A percentile compares a stretch with the other conserved stretches of the same genome.
Evolutionary conservation across 2,113 vertebrate genomes (phyloP).

Genomic region (Thalassarche chlororhynchos): DNA sequence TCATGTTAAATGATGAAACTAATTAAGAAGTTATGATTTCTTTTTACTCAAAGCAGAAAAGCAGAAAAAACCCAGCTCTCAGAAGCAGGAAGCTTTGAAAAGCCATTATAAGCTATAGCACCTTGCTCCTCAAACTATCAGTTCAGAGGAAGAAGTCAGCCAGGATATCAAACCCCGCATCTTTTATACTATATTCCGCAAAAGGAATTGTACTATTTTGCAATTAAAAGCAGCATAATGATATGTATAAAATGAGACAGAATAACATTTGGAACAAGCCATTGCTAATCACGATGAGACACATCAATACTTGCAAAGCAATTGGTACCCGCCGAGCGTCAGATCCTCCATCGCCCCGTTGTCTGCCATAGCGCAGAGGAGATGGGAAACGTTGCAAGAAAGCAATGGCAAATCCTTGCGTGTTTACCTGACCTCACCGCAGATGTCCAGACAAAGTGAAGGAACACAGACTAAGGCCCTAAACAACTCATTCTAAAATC

Average conservation of each 20-base stretch:
- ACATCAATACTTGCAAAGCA: background rate
- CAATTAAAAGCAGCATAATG: background rate
- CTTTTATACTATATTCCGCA: background rate
- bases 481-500: background rate
- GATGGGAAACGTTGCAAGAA: background rate
- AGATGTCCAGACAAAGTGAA: background rate
- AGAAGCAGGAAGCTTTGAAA: background rate
- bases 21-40: background rate
- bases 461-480: background rate
- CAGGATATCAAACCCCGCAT: background rate
- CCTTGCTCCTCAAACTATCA: background rate
- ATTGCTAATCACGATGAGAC: rapidly evolving
- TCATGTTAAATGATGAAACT: background rate
- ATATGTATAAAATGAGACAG: background rate
- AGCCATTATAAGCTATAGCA: background rate
- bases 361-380: background rate
- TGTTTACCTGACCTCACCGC: background rate
- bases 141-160: background rate
- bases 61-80: rapidly evolving
- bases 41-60: background rate
- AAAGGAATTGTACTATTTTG: background rate
- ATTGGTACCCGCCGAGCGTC: rapidly evolving
- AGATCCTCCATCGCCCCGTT: rapidly evolving
- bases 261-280: background rate
- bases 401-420: background rate